phyloP scores from a whole-genome alignment of 2,888 invertebrate genomes.

The Norana najaformis region DNA sequence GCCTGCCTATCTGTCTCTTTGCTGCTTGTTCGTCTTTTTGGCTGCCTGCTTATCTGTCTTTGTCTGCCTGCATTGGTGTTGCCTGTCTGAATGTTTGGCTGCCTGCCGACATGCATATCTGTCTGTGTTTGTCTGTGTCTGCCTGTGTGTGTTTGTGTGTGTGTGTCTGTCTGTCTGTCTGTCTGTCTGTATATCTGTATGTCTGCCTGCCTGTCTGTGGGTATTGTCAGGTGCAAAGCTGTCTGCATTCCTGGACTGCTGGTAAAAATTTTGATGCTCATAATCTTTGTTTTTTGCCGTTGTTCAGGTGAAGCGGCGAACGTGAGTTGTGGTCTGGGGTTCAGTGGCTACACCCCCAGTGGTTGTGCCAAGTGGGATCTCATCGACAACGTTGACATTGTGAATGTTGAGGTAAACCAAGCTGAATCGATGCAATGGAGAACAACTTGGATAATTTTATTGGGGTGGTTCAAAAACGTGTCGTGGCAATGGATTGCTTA shows the following conservation, averaged over 20 bases:
- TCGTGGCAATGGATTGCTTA: too few species aligned
- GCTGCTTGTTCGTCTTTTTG: not conserved
- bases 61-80: not conserved
- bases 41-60: not conserved
- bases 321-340: conserved; percentile 91
- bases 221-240: not conserved
- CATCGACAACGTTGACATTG: conserved; percentile 85
- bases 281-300: not conserved
- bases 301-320: conserved; percentile 84
- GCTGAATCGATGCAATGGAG: not conserved
- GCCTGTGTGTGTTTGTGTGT: not conserved
- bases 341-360: conserved; percentile 75
- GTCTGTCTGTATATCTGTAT: not conserved
- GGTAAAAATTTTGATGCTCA: not conserved
- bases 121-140: not conserved
- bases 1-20: not conserved
- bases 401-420: conserved; percentile 77
- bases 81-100: not conserved
- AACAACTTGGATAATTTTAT: too few species aligned
- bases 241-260: not conserved
- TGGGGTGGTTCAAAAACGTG: too few species aligned
- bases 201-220: not conserved
- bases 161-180: not conserved
- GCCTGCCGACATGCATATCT: not conserved
- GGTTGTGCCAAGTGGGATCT: conserved; percentile 86